Base-by-base conservation (phyloP, 2,797 vertebrate species). In the Pyrocephalus nanus region DNA sequence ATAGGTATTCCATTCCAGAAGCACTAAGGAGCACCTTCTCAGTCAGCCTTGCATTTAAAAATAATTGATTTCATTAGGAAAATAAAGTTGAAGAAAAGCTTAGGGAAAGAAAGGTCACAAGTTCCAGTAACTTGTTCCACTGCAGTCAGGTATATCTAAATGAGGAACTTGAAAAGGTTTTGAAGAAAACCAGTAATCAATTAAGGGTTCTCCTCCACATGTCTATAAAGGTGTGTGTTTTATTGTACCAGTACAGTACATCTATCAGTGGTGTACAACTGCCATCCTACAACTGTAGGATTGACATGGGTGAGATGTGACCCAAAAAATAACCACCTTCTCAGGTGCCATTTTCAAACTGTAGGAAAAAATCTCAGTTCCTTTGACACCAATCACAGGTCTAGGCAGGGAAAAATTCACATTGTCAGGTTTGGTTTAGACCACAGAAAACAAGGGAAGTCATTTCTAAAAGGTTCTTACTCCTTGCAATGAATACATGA, bases 401-500 rank as follows among this genome's bases (percentile, higher is more conserved):
- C 54, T 86, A 86, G n/a, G 51, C 51, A 73, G 43, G 43, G 21
- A 45, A 71, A 86, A 85, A 83, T 9, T 79, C 43, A 17, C 11
- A 19, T 69, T 36, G 27, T 66, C 54, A 40, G 32, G 8, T 82
- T 92, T 78, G 27, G n/a, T 81, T 97, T 88, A 80, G 76, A 75
- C 18, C 47, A 54, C 10, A 72, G 75, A 89, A 92, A 67, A 88
- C 36, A 84, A 77, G 30, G 69, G 42, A 91, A 88, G 54, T 75
- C 0, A 75, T 92, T 94, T 84, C 55, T 60, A 32, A 78, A 88
- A 66, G 32, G 66, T 88, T 76, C 20, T 27, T 72, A 27, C 69
- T 90, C 43, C 70, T 91, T 86, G 62, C 70, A 70, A 51, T 64
- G 76, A 86, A 36, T 42, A 48, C 34, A 5, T 91, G 95, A 97